phyloP scores from a whole-genome alignment of 1,140 invertebrate species.

The Brachionus angularis region DNA sequence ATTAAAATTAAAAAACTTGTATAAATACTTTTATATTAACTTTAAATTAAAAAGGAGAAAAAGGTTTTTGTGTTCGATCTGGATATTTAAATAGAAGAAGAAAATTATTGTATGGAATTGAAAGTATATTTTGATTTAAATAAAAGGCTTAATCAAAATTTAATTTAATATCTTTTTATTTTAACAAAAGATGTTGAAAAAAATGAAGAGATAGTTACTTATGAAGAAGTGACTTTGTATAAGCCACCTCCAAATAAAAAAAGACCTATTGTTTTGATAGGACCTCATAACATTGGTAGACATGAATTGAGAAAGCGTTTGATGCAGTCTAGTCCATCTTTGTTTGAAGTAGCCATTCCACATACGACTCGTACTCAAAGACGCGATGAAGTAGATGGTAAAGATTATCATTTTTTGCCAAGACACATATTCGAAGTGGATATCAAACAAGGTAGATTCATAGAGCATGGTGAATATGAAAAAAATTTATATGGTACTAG shows the following conservation, averaged over 20 bases:
- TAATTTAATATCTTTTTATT: too few relatives aligned
- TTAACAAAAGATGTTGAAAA: too few relatives aligned
- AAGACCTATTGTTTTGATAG: slow-evolving; percentile 91
- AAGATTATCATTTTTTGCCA: slow-evolving; percentile 95
- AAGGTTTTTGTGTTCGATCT: not conserved
- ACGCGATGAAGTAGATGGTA: slow-evolving; percentile 84
- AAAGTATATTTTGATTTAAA: too few relatives aligned
- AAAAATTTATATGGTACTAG: slow-evolving; percentile 96
- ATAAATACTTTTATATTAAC: not conserved
- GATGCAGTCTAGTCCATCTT: slow-evolving; percentile 82
- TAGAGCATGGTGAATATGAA: slow-evolving; percentile 94
- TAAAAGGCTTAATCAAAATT: too few relatives aligned
- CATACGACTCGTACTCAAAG: slow-evolving; percentile 69
- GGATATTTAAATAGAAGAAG: not conserved
- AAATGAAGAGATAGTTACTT: slow-evolving; percentile 34
- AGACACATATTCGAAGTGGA: slow-evolving; percentile 88
- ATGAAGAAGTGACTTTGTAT: slow-evolving; percentile 33
- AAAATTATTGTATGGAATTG: not conserved
- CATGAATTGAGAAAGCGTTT: slow-evolving; percentile 86
- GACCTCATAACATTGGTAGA: slow-evolving; percentile 90
- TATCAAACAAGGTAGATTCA: slow-evolving; percentile 84
- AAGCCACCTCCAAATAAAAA: not conserved
- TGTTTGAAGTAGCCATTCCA: slow-evolving; percentile 90
- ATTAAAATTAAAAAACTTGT: not conserved
- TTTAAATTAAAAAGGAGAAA: not conserved